Conservation (phyloP, 1,140 invertebrate genomes). For the Cyphomyrmex costatus region DNA sequence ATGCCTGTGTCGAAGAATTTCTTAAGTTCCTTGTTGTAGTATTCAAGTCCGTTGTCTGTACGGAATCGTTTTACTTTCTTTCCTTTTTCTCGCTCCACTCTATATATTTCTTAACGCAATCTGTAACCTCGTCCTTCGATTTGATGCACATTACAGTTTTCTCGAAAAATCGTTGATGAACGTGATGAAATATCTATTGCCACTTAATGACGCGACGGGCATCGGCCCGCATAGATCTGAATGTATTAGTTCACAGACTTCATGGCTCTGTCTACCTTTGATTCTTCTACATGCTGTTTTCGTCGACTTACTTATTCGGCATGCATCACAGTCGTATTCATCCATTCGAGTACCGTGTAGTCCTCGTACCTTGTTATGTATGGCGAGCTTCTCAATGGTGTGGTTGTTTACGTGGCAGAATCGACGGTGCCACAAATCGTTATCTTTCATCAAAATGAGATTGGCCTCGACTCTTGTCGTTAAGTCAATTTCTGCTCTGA, state of each 20-base stretch:
- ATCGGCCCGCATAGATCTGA: neutral
- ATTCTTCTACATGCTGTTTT: neutral
- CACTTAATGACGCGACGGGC: neutral
- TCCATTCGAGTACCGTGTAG: too few relatives aligned
- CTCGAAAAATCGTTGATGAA: neutral
- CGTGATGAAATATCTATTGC: neutral
- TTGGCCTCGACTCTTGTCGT: too few relatives aligned
- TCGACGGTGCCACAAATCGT: too few relatives aligned
- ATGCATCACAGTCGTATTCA: too few relatives aligned
- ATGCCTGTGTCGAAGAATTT: neutral
- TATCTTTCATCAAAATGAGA: too few relatives aligned
- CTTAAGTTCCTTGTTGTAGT: neutral
- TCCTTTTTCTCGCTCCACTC: neutral
- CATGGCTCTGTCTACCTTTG: neutral
- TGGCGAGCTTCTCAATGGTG: too few relatives aligned
- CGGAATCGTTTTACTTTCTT: neutral
- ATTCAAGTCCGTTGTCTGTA: neutral
- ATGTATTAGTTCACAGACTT: neutral
- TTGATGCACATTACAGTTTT: neutral
- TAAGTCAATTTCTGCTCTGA: too few relatives aligned
- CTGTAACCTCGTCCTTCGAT: neutral
- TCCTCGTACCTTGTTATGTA: too few relatives aligned
- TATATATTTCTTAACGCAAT: neutral
- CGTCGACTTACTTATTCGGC: too few relatives aligned
- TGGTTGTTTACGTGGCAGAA: too few relatives aligned